Conservation (phyloP, 2,113 vertebrate species). For the Symphodus melops region DNA sequence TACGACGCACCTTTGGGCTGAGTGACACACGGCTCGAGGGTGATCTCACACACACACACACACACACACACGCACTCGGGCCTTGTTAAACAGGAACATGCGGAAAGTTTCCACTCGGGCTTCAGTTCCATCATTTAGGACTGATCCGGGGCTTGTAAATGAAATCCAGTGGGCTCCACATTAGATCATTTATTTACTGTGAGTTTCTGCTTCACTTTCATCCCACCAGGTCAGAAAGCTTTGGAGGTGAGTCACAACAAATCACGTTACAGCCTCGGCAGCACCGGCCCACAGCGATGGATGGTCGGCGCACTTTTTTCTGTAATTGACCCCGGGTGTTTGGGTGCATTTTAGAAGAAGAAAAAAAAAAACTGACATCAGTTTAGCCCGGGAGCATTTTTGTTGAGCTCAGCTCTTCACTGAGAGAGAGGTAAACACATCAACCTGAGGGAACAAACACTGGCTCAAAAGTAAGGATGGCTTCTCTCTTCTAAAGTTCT, state of each 20-base stretch:
- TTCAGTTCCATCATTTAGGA: conserved; percentile 1
- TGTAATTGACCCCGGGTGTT: neutral
- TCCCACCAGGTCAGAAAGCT: conserved; percentile 27
- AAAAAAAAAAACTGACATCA: neutral
- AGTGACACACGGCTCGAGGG: conserved; percentile 3
- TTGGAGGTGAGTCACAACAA: conserved; percentile 20
- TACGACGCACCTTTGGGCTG: conserved; percentile 4
- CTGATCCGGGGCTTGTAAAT: conserved; percentile 26
- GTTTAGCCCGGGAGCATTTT: conserved; percentile 1
- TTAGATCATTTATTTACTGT: conserved; percentile 13
- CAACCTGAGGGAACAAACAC: conserved; percentile 22
- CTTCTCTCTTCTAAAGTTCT: neutral
- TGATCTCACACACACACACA: conserved; percentile 8
- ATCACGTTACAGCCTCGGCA: conserved; percentile 17
- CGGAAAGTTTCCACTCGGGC: neutral
- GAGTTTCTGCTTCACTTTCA: conserved; percentile 3
- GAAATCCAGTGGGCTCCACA: neutral
- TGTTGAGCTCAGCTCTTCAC: neutral
- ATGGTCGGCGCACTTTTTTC: neutral
- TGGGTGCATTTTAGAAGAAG: neutral
- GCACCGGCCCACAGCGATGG: neutral
- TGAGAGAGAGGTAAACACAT: conserved; percentile 1
- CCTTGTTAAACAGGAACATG: neutral
- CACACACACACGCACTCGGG: neutral
- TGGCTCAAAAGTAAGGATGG: neutral